Evolutionary conservation across 2,113 vertebrate genomes (phyloP).

Genomic region (Podarcis muralis): DNA sequence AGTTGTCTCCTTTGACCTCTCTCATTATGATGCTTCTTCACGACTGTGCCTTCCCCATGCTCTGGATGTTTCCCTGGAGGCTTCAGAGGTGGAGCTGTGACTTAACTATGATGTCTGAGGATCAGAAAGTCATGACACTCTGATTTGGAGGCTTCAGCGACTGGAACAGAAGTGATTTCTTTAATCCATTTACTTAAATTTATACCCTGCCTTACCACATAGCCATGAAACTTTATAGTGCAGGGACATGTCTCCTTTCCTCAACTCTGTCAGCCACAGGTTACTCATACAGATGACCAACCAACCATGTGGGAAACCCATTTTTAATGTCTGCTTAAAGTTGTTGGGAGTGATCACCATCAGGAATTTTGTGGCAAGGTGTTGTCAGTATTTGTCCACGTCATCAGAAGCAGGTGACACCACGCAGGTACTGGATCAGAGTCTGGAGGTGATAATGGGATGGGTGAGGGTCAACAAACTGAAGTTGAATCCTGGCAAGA

Average conservation of each 20-base stretch:
- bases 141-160: not conserved
- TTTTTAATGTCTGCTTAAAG: too few relatives aligned
- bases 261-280: not conserved
- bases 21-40: not conserved
- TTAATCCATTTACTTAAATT: not conserved
- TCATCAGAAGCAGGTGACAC: too few relatives aligned
- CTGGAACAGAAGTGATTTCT: not conserved
- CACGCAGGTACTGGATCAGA: too few relatives aligned
- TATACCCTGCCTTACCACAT: not conserved
- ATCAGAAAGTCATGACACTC: not conserved
- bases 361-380: too few relatives aligned
- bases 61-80: not conserved
- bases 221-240: too few relatives aligned
- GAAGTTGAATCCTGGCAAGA: too few relatives aligned
- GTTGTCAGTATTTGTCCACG: too few relatives aligned
- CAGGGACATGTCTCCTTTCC: not conserved
- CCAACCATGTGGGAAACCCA: too few relatives aligned
- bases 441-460: too few relatives aligned
- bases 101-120: not conserved
- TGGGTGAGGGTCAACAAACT: too few relatives aligned
- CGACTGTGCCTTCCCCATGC: not conserved
- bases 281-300: not conserved
- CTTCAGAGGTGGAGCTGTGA: not conserved
- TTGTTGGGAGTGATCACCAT: too few relatives aligned
- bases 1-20: slow-evolving; percentile 1